Conservation (phyloP, 2,888 invertebrate genomes). For the Stictocephala bisonia region DNA sequence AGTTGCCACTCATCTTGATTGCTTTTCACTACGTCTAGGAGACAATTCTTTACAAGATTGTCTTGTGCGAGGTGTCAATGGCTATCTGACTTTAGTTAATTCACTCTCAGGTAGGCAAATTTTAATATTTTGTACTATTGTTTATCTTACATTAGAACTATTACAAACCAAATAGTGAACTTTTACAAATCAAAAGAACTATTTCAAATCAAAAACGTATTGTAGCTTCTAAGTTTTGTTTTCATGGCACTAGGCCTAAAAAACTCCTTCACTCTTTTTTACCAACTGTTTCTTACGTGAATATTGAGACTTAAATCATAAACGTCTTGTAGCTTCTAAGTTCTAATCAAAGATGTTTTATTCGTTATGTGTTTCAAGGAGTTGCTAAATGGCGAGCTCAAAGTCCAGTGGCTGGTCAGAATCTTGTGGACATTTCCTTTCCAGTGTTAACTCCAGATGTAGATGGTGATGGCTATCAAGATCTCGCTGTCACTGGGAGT, state of each 20-base stretch:
- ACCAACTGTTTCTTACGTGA: no score
- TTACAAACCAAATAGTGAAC: no score
- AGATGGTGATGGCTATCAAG: slow-evolving; percentile 77
- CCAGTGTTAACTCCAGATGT: slow-evolving; percentile 79
- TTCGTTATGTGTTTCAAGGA: no score
- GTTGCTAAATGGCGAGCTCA: background rate
- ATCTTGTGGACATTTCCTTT: slow-evolving; percentile 73
- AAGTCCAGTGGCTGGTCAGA: no score
- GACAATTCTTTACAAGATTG: slow-evolving; percentile 79
- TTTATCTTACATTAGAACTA: background rate
- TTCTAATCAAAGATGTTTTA: no score
- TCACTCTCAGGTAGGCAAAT: slow-evolving; percentile 69
- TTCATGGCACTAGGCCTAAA: no score
- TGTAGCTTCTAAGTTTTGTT: no score
- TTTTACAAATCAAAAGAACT: no score
- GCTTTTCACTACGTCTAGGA: slow-evolving; percentile 78
- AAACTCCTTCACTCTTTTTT: no score
- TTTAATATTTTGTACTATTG: background rate
- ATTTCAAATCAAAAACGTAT: no score
- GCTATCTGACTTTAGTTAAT: slow-evolving; percentile 72
- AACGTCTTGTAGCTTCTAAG: no score
- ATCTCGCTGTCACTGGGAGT: slow-evolving; percentile 69
- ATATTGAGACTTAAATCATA: no score
- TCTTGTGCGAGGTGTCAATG: slow-evolving; percentile 77
- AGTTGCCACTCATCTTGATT: slow-evolving; percentile 76